Conservation (phyloP, 1,140 invertebrate genomes). For the Drosophila rufa region DNA sequence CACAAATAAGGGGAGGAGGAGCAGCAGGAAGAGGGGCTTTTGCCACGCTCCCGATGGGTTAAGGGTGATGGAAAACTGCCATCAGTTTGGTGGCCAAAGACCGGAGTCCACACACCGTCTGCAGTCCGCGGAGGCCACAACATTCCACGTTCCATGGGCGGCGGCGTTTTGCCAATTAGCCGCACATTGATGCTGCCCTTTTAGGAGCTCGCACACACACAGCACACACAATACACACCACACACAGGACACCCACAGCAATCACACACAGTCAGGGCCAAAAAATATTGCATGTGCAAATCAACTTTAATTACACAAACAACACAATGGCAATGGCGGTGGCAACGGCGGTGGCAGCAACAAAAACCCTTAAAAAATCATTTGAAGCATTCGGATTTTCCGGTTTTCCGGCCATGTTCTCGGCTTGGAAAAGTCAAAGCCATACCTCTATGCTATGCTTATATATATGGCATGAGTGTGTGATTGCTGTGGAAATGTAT, state of each 20-base stretch:
- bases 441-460: not conserved
- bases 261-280: slow-evolving; percentile 7
- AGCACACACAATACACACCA: slow-evolving; percentile 3
- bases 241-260: slow-evolving; percentile 9
- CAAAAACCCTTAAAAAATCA: slow-evolving; percentile 37
- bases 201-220: slow-evolving; percentile 24
- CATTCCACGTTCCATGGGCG: slow-evolving; percentile 24
- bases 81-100: slow-evolving; percentile 36
- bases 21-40: not conserved
- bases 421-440: slow-evolving; percentile 29
- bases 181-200: slow-evolving; percentile 54
- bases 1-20: slow-evolving; percentile 23
- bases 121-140: slow-evolving; percentile 1
- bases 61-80: slow-evolving; percentile 45
- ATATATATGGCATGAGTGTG: slow-evolving; percentile 6
- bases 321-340: slow-evolving; percentile 23
- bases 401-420: slow-evolving; percentile 11
- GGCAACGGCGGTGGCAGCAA: not conserved
- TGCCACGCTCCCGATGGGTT: slow-evolving; percentile 6
- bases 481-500: slow-evolving; percentile 1
- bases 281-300: slow-evolving; percentile 67
- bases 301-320: slow-evolving; percentile 66
- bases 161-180: slow-evolving; percentile 59
- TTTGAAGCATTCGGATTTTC: slow-evolving; percentile 32
- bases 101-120: slow-evolving; percentile 1